These are phyloP conservation scores for Hippolais icterina DNA, from an alignment of 2,113 vertebrate species.

Conservation along the genomic window DNA sequence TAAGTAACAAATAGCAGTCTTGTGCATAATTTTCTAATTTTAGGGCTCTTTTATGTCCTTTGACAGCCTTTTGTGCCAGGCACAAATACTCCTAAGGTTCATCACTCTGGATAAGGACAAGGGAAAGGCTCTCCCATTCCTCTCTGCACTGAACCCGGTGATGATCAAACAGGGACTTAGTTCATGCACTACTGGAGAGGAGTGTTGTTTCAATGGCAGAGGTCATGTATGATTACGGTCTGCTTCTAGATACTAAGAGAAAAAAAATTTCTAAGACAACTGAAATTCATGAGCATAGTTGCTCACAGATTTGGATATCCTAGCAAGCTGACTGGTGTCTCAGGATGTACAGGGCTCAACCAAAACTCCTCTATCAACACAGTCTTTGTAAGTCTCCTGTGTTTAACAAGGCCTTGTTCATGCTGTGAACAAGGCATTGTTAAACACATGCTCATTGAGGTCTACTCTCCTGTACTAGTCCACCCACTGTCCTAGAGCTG, in stretches of 20 bases:
- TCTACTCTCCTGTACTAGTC: neutral
- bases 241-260: neutral
- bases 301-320: neutral
- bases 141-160: neutral
- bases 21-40: conserved; percentile 15
- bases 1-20: neutral
- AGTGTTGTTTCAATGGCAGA: neutral
- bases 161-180: neutral
- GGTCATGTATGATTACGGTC: neutral
- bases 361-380: neutral
- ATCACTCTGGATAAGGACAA: neutral
- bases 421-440: no score
- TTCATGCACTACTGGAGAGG: neutral
- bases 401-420: neutral
- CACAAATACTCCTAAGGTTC: neutral
- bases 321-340: neutral
- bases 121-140: neutral
- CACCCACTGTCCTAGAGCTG: neutral
- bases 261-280: neutral
- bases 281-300: neutral
- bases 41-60: neutral
- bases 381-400: neutral
- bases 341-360: neutral
- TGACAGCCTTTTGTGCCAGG: neutral
- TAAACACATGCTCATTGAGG: neutral